Percentiles rank a stretch among this genome's conserved stretches.
These are phyloP conservation scores for Seriola rivoliana DNA, from an alignment of 2,113 vertebrate genomes.

Conservation along the genomic window DNA sequence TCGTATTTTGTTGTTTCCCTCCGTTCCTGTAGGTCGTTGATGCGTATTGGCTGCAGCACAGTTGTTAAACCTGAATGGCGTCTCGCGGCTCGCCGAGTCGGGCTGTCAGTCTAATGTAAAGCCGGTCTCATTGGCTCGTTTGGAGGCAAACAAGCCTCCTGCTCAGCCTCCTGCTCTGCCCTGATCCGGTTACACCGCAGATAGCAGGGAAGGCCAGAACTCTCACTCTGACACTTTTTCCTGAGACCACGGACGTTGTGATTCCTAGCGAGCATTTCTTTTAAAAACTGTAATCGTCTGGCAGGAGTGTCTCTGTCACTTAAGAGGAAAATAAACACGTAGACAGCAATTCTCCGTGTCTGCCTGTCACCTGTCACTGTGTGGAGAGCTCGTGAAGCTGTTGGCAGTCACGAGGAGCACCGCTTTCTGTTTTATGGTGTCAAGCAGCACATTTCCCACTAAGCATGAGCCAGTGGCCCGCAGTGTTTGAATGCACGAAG, in stretches of 20 bases:
- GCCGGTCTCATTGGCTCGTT: constrained; percentile 82
- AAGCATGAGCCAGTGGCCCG: not conserved
- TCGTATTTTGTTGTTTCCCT: constrained; percentile 68
- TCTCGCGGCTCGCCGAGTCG: constrained; percentile 17
- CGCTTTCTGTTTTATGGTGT: not conserved
- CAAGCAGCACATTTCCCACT: not conserved
- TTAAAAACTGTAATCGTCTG: not conserved
- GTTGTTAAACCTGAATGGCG: constrained; percentile 24
- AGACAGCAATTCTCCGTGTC: not conserved
- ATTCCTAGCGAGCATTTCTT: not conserved
- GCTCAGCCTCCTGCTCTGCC: constrained; percentile 39
- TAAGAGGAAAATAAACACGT: not conserved
- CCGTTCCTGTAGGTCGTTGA: constrained; percentile 27
- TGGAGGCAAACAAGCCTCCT: constrained; percentile 80
- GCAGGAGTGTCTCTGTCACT: not conserved
- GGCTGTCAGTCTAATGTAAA: constrained; percentile 66
- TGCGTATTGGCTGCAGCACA: constrained; percentile 67
- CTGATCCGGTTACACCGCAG: constrained; percentile 59
- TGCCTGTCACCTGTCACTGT: not conserved
- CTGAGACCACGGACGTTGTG: not conserved
- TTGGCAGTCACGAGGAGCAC: not conserved
- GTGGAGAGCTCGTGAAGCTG: not conserved
- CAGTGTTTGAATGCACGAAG: not conserved
- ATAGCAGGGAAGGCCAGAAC: constrained; percentile 20
- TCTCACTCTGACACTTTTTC: constrained; percentile 60